Evolutionary conservation across 2,797 vertebrate genomes (phyloP).

Genomic region (Pelodytes ibericus): DNA sequence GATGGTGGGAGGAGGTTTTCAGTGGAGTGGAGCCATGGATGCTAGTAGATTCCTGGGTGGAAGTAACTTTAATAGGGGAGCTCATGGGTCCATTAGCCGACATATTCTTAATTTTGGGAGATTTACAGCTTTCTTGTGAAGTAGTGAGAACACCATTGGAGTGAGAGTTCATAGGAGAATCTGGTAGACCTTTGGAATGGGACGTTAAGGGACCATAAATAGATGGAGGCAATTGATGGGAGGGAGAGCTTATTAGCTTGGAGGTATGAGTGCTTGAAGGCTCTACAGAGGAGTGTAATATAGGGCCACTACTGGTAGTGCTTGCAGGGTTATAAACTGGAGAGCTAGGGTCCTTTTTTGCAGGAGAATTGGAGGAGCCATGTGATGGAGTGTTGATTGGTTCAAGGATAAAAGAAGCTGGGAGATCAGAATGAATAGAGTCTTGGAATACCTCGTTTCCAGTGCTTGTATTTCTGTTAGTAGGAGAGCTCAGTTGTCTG

Average conservation of each 20-base stretch:
- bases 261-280: neutral
- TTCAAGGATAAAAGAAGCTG: neutral
- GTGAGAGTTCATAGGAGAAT: constrained; percentile 5
- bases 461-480: constrained; percentile 4
- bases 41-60: neutral
- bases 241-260: constrained; percentile 14
- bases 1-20: neutral
- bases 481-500: constrained; percentile 25
- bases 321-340: neutral
- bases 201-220: neutral
- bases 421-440: neutral
- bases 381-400: neutral
- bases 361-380: neutral
- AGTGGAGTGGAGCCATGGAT: neutral
- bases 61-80: neutral
- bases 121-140: neutral
- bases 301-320: neutral
- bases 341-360: neutral
- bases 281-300: constrained; percentile 6
- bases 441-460: constrained; percentile 12
- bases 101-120: neutral
- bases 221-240: neutral
- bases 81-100: constrained; percentile 36
- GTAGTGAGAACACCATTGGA: neutral
- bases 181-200: constrained; percentile 6